Base-by-base conservation (phyloP, 2,797 vertebrate genomes). In the Poeciliopsis presidionis region DNA sequence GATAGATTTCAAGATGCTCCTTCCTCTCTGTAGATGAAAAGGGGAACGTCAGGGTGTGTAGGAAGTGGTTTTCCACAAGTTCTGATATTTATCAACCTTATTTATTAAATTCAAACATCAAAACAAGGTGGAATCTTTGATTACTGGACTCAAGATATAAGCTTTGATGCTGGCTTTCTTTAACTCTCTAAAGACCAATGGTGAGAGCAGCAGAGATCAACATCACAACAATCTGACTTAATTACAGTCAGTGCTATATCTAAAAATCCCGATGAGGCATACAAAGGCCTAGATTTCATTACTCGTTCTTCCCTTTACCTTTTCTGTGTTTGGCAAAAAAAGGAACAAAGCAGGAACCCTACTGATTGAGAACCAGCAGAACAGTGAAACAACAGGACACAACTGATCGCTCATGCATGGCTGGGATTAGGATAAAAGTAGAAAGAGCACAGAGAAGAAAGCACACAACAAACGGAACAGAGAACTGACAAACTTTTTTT, bases 391-490 rank as follows among this genome's bases (percentile, higher is more conserved):
- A 98, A 98, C 97, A 97, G 97, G 96, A 97, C 97, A 97, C 96
- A 97, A 97, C 97, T 96, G 97, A 97, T 97, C 97, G 95, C 97
- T 98, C 97, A 98, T 98, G 98, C 98, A 97, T 99, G 97, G 96
- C 97, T 97, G 96, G 96, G 97, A 98, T 97, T 98, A 97, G 97
- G 97, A 97, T 97, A 96, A 97, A 98, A 98, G 96, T 95, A 96
- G 96, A 97, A 98, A 98, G 97, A 97, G 95, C 96, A 94, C 91
- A 95, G 94, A 97, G 97, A 97, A 98, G 92, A 98, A 97, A 97
- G 96, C 96, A 92, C 96, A 96, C 95, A 96, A 98, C 97, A 97
- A 98, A 98, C 97, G 97, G 92, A 97, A 98, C 96, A 97, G 97
- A 96, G 96, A 95, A 96, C 96, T 96, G 96, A 98, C 97, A 97